Conservation (phyloP, 2,888 invertebrate species). For the Tineola bisselliella region DNA sequence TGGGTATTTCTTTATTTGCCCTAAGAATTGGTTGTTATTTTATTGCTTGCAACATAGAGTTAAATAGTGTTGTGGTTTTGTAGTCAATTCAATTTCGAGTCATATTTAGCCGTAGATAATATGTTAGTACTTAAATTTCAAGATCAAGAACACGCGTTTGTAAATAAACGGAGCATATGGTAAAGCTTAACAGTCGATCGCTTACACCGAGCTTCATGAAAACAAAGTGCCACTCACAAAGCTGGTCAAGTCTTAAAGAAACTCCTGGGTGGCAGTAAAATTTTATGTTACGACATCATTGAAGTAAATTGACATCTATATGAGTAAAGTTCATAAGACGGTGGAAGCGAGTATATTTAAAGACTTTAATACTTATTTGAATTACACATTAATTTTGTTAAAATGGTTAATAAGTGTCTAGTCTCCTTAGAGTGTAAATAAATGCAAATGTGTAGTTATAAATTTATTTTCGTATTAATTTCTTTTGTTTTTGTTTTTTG, state of each 20-base stretch:
- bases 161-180: constrained; percentile 1
- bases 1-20: too few species aligned
- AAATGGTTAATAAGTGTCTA: constrained; percentile 16
- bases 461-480: not conserved
- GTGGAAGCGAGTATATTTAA: constrained; percentile 17
- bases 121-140: not conserved
- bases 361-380: constrained; percentile 20
- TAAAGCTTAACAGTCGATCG: not conserved
- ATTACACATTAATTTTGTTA: constrained; percentile 23
- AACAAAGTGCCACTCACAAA: not conserved
- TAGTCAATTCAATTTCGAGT: not conserved
- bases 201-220: not conserved
- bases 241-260: not conserved
- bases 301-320: constrained; percentile 53
- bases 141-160: not conserved
- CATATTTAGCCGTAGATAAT: not conserved
- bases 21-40: too few species aligned
- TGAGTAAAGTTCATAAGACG: constrained; percentile 26
- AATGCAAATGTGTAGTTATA: not conserved
- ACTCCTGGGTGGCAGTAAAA: constrained; percentile 19
- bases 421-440: too few species aligned
- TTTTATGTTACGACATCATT: constrained; percentile 55
- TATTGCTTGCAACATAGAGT: not conserved
- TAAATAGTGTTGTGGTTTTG: too few species aligned
- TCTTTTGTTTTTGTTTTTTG: not conserved